Evolutionary conservation across 2,888 invertebrate species (phyloP).

Genomic region (Drosophila parthenogenetica): DNA sequence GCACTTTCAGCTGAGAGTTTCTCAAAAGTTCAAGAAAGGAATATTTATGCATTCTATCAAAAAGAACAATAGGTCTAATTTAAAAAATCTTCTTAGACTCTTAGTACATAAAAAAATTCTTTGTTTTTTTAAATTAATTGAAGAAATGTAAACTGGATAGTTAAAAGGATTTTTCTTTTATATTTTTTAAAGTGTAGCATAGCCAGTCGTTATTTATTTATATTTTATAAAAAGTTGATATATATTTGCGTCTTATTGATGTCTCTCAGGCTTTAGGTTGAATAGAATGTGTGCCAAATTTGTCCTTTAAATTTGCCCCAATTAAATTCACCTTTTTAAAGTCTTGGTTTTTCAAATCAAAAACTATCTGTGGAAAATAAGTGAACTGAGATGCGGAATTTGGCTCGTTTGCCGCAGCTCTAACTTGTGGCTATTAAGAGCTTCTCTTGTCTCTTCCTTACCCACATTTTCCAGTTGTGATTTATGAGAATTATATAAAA

Average conservation of each 20-base stretch:
- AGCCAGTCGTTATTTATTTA: neutral
- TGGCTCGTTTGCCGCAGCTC: neutral
- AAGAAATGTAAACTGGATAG: too few species aligned
- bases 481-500: constrained; percentile 54
- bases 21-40: too few species aligned
- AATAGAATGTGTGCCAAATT: constrained; percentile 34
- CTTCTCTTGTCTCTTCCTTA: constrained; percentile 8
- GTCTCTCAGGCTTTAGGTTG: constrained; percentile 9
- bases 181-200: neutral
- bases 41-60: too few species aligned
- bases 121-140: too few species aligned
- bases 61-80: too few species aligned
- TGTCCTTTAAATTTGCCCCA: neutral
- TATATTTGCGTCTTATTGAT: constrained; percentile 30
- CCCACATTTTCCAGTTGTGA: constrained; percentile 49
- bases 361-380: neutral
- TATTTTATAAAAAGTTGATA: constrained; percentile 28
- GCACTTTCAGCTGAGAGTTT: too few species aligned
- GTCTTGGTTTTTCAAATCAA: neutral
- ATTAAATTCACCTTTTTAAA: constrained; percentile 11
- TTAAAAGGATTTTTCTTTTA: too few species aligned
- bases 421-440: constrained; percentile 14
- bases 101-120: too few species aligned
- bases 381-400: neutral
- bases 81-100: too few species aligned